These are phyloP conservation scores for Cyrtorhinus lividipennis DNA, from an alignment of 1,140 invertebrate species.

Conservation along the genomic window DNA sequence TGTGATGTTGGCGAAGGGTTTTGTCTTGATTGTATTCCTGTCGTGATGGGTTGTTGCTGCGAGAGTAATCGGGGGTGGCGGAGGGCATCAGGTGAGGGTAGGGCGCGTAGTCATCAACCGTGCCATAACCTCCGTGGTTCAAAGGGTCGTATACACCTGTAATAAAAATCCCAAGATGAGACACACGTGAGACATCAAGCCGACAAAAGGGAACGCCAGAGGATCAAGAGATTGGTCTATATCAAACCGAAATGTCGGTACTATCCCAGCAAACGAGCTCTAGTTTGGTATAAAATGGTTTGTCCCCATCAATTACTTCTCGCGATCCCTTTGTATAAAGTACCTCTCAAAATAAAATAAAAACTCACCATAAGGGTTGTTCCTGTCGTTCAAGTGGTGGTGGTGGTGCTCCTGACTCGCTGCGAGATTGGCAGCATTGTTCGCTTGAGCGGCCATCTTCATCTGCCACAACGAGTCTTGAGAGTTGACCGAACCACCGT, in stretches of 20 bases:
- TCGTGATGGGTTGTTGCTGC: slow-evolving; percentile 58
- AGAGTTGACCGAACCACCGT: slow-evolving; percentile 82
- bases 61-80: slow-evolving; percentile 39
- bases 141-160: slow-evolving; percentile 53
- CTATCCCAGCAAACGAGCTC: background rate
- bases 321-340: too few relatives aligned
- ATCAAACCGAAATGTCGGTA: background rate
- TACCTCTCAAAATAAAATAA: too few relatives aligned
- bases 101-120: slow-evolving; percentile 69
- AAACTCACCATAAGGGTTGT: slow-evolving; percentile 27
- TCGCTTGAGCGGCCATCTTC: slow-evolving; percentile 59
- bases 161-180: too few relatives aligned
- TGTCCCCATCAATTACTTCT: too few relatives aligned
- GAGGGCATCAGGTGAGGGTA: slow-evolving; percentile 50
- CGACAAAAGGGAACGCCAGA: background rate
- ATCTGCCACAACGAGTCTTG: slow-evolving; percentile 91
- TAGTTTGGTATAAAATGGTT: background rate
- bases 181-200: background rate
- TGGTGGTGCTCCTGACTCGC: slow-evolving; percentile 34
- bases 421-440: slow-evolving; percentile 28
- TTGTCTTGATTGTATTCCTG: slow-evolving; percentile 60
- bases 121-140: slow-evolving; percentile 62
- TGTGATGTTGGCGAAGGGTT: slow-evolving; percentile 67
- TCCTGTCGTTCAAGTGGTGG: slow-evolving; percentile 41
- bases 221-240: background rate